Evolutionary conservation across 2,888 invertebrate species (phyloP).

Genomic region (Saturnia pavonia): DNA sequence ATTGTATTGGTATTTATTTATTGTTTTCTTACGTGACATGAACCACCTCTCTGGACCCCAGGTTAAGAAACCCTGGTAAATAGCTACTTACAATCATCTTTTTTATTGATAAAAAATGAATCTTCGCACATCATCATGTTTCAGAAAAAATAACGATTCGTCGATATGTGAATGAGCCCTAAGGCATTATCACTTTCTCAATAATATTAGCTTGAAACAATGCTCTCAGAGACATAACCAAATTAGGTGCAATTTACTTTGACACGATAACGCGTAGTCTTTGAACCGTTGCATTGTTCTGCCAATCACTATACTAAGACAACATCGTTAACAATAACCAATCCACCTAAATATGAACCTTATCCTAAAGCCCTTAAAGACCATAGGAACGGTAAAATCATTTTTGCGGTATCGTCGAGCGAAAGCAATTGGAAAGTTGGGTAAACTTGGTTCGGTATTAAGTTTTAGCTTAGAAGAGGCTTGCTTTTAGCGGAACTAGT

Average conservation of each 20-base stretch:
- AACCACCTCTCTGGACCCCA: too few species aligned
- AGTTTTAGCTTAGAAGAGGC: slow-evolving; percentile 27
- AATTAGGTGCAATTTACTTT: slow-evolving; percentile 27
- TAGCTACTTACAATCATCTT: too few species aligned
- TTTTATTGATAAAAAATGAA: too few species aligned
- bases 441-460: slow-evolving; percentile 24
- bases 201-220: not conserved
- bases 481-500: slow-evolving; percentile 27
- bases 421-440: slow-evolving; percentile 26
- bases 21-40: too few species aligned
- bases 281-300: slow-evolving; percentile 33
- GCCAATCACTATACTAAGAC: slow-evolving; percentile 31
- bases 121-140: too few species aligned
- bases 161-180: not conserved
- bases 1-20: too few species aligned
- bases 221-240: slow-evolving; percentile 6
- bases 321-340: slow-evolving; percentile 14
- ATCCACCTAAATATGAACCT: slow-evolving; percentile 25
- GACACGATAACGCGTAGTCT: slow-evolving; percentile 24
- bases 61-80: too few species aligned
- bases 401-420: not conserved
- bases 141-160: too few species aligned
- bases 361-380: slow-evolving; percentile 24
- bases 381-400: slow-evolving; percentile 14
- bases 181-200: not conserved